Conservation (phyloP, 2,888 invertebrate species). For the Mactromeris polynyma region DNA sequence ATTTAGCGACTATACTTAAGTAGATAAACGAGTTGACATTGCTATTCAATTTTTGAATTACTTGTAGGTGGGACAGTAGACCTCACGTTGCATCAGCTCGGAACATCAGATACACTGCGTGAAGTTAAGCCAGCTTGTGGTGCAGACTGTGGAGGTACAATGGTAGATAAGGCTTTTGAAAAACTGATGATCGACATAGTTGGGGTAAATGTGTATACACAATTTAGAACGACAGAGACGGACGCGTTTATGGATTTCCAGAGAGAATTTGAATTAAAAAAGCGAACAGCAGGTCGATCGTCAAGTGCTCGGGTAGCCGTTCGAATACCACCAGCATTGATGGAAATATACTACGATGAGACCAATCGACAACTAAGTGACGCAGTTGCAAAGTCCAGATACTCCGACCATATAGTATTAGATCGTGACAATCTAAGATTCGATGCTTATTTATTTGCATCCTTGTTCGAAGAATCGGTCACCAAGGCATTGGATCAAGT, state of each 20-base stretch:
- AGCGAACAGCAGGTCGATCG: slow-evolving; percentile 23
- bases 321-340: not conserved
- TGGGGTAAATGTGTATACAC: not conserved
- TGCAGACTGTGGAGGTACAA: slow-evolving; percentile 11
- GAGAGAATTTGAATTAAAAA: slow-evolving; percentile 48
- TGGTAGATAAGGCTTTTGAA: slow-evolving; percentile 21
- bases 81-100: slow-evolving; percentile 1
- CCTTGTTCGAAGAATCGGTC: slow-evolving; percentile 22
- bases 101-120: not conserved
- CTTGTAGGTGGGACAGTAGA: slow-evolving; percentile 24
- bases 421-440: slow-evolving; percentile 25
- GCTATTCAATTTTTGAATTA: no score
- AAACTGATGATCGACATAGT: not conserved
- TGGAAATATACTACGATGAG: not conserved
- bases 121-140: slow-evolving; percentile 20
- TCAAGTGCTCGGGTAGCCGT: slow-evolving; percentile 10
- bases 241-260: slow-evolving; percentile 48
- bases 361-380: not conserved
- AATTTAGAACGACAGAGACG: slow-evolving; percentile 35
- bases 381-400: slow-evolving; percentile 8
- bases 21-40: no score
- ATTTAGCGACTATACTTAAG: no score
- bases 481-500: not conserved
- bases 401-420: not conserved
- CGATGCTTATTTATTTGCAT: not conserved